Base-by-base conservation (phyloP, 1,140 invertebrate species). In the Sweltsa coloradensis region DNA sequence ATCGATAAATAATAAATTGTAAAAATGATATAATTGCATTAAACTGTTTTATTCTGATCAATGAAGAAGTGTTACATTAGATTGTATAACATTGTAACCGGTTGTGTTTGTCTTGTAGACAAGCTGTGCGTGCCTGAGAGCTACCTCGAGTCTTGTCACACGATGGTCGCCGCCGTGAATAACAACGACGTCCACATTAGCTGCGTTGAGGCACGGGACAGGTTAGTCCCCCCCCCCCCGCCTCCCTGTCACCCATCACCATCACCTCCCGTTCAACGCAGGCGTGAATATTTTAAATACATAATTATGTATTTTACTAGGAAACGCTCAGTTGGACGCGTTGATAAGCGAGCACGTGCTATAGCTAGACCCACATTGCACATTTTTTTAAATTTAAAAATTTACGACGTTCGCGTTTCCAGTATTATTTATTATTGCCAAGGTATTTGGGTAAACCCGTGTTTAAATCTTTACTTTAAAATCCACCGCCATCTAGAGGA, bases 81-180 rank as follows among this genome's bases (percentile, higher is more conserved):
- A n/a, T n/a, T n/a, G n/a, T n/a, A n/a, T n/a, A n/a, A n/a, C n/a
- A n/a, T n/a, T n/a, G n/a, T n/a, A n/a, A n/a, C n/a, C n/a, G n/a
- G n/a, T n/a, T n/a, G n/a, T n/a, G n/a, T n/a, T n/a, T 31, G 1
- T 34, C 11, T 54, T 65, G 24, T 53, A 84, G 81, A 78, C 56
- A 80, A 74, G 57, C 72, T 84, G 69, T 85, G 81, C 58, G 78
- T 84, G 18, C 79, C 81, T 0, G 64, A 75, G 39, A 69, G 71
- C 31, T 70, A 74, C 27, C 59, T 76, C 55, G 62, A 73, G 7
- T 68, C 74, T 22, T 85, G 82, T 62, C 61, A 71, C 46, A 65
- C 75, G 22, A 79, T 85, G 72, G 64, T 78, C 21, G 65, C 74
- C 31, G 73, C n/a, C n/a, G n/a, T n/a, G n/a, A n/a, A n/a, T n/a